phyloP scores from a whole-genome alignment of 2,797 vertebrate species.

The Anguilla obscura region DNA sequence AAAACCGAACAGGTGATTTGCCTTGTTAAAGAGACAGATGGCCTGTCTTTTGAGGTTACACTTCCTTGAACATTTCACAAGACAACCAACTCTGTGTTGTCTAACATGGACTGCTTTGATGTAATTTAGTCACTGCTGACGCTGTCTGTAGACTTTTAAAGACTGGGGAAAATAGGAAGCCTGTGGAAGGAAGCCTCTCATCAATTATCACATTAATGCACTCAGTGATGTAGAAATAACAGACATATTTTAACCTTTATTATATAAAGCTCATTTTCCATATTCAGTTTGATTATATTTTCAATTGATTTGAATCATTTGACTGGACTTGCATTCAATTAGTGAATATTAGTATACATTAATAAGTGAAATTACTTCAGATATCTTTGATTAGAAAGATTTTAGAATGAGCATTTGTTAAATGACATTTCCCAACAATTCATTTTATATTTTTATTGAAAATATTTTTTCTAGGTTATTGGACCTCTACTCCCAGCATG shows the following conservation, averaged over 20 bases:
- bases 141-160: conserved; percentile 63
- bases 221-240: background rate
- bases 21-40: conserved; percentile 55
- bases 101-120: conserved; percentile 69
- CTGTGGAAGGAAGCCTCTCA: background rate
- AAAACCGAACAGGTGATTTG: conserved; percentile 63
- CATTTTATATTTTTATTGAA: background rate
- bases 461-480: background rate
- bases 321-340: background rate
- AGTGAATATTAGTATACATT: background rate
- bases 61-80: conserved; percentile 69
- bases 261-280: background rate
- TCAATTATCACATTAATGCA: background rate
- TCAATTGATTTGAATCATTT: conserved; percentile 4
- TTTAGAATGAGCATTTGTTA: background rate
- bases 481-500: background rate
- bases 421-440: background rate
- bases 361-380: background rate
- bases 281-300: background rate
- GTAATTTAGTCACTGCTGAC: conserved; percentile 78
- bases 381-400: background rate
- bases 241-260: conserved; percentile 8
- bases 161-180: conserved; percentile 1
- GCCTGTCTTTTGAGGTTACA: conserved; percentile 45
- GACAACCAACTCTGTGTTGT: conserved; percentile 66